Conservation (phyloP, 2,113 vertebrate species). For the Chloropsis cyanopogon region DNA sequence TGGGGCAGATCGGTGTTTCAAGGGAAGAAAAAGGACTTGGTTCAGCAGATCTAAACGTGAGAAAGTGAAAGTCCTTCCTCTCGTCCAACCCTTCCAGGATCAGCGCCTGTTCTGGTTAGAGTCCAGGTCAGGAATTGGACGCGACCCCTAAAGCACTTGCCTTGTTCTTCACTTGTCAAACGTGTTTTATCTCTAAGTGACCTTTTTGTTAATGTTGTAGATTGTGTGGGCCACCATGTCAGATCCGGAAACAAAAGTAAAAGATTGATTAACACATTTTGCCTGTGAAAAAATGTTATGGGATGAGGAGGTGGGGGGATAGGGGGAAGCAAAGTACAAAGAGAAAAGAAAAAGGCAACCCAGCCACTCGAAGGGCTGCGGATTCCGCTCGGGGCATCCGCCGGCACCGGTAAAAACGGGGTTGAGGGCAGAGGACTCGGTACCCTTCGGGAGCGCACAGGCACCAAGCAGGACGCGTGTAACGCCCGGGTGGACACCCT, state of each 20-base stretch:
- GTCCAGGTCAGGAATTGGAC: slow-evolving; percentile 72
- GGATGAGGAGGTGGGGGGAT: slow-evolving; percentile 2
- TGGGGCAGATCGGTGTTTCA: slow-evolving; percentile 1
- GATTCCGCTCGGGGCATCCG: background rate
- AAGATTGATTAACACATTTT: slow-evolving; percentile 70
- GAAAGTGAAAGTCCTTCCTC: slow-evolving; percentile 59
- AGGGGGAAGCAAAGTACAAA: slow-evolving; percentile 42
- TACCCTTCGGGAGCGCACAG: background rate
- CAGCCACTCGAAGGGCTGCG: background rate
- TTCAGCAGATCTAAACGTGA: slow-evolving; percentile 11
- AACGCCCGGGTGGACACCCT: background rate
- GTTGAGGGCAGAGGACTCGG: background rate
- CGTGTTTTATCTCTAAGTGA: slow-evolving; percentile 74
- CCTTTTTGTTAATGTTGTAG: slow-evolving; percentile 73
- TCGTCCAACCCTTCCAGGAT: slow-evolving; percentile 16
- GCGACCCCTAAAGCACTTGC: slow-evolving; percentile 68
- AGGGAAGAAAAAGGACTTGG: background rate
- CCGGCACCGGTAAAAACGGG: background rate
- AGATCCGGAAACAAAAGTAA: slow-evolving; percentile 71
- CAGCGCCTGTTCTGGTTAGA: slow-evolving; percentile 56
- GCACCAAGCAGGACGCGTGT: background rate
- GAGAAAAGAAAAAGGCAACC: slow-evolving; percentile 10
- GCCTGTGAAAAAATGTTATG: slow-evolving; percentile 51
- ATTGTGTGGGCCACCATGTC: slow-evolving; percentile 73
- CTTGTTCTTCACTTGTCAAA: slow-evolving; percentile 74